These are phyloP conservation scores for Eupithecia inturbata DNA, from an alignment of 2,888 invertebrate species.

Conservation along the genomic window DNA sequence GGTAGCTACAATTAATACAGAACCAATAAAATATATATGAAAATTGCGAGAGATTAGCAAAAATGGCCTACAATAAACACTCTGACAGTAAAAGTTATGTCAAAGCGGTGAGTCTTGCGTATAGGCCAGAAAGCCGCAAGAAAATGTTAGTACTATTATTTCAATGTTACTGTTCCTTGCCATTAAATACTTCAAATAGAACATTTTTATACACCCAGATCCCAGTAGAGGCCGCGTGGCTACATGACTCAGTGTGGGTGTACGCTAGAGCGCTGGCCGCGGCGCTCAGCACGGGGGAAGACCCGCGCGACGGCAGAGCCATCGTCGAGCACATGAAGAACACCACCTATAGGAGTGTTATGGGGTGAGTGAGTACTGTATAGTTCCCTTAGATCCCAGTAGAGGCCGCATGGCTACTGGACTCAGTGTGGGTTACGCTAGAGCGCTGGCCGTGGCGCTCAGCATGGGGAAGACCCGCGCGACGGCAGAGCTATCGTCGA, in stretches of 20 bases:
- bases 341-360: constrained; percentile 91
- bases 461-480: constrained; percentile 86
- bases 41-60: neutral
- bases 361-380: constrained; percentile 88
- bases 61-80: neutral
- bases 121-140: neutral
- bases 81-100: too few species aligned
- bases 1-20: neutral
- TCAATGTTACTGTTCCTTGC: neutral
- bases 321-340: constrained; percentile 91
- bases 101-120: neutral
- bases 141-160: neutral
- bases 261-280: constrained; percentile 93
- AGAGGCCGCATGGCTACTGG: constrained; percentile 96
- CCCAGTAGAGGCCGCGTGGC: constrained; percentile 94
- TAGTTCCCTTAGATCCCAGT: constrained; percentile 87
- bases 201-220: constrained; percentile 80
- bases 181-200: neutral
- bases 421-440: constrained; percentile 97
- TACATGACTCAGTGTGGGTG: constrained; percentile 96
- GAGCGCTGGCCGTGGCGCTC: constrained; percentile 89
- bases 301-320: constrained; percentile 91
- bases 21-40: neutral
- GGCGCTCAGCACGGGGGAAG: constrained; percentile 87
- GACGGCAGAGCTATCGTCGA: constrained; percentile 93